Base-by-base conservation (phyloP, 1,140 invertebrate species). In the Chlorops oryzae region DNA sequence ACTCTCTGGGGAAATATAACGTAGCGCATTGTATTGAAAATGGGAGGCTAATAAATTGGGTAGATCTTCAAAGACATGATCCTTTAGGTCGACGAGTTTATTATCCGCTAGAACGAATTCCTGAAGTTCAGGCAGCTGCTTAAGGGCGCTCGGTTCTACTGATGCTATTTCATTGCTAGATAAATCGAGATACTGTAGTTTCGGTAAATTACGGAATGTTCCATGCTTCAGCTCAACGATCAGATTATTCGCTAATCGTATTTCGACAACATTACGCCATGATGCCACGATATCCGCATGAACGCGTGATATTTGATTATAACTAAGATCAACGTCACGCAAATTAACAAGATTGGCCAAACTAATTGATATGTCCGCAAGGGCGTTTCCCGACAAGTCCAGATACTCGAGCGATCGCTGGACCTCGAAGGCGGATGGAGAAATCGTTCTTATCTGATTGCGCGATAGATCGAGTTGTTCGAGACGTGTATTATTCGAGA, bases 151-250 rank as follows among this genome's bases (percentile, higher is more conserved):
- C 2, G 83, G 77, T 61, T 88, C 83, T 28, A 95, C 80, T 13
- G 82, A 75, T 60, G 83, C 80, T 3, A 95, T 76, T 62, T 91
- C 83, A 65, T 95, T 95, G 55, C 83, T 83, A 44, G 88, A 85
- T 47, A 93, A 74, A 74, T 90, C 84, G 5, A 91, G 78, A 35
- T 83, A 77, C 56, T 81, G 79, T 10, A 93, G 70, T 44, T 83
- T 80, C 22, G 80, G 79, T 38, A 92, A 64, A 59, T 86, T 79
- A 52, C 81, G 75, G 56, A 92, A 90, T 6, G 82, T 83, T 2
- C 84, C 82, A 56, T 85, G 76, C 50, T 79, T 76, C 21, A 92
- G 58, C 57, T 84, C 82, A 5, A 80, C 75, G n/a, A 91, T 80
- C 50, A 82, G 83, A 68, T 92, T 92, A 58, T 81, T 78, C 2